Conservation (phyloP, 2,888 invertebrate species). For the Dryobotodes eremita region DNA sequence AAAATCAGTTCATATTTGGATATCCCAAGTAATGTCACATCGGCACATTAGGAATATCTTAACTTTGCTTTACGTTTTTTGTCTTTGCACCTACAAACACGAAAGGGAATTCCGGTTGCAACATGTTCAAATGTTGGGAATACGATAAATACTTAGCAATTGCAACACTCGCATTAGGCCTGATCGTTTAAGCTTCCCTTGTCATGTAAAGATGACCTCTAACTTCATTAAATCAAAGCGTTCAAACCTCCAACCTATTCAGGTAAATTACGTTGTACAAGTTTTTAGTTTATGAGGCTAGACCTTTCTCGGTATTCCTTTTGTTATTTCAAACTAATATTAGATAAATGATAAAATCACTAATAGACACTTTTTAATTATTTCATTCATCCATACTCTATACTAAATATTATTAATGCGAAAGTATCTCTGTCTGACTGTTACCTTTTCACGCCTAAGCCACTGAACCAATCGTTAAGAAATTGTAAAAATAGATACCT, state of each 20-base stretch:
- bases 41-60: background rate
- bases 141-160: slow-evolving; percentile 1
- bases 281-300: too few species aligned
- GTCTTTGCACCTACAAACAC: background rate
- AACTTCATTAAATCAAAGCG: background rate
- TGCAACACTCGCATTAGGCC: background rate
- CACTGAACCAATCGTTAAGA: too few species aligned
- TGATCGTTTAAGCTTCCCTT: background rate
- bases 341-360: background rate
- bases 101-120: background rate
- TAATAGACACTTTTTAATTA: background rate
- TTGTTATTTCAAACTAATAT: background rate
- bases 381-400: too few species aligned
- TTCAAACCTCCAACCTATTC: background rate
- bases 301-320: background rate
- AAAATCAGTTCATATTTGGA: background rate
- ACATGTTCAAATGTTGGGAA: slow-evolving; percentile 2
- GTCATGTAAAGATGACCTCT: background rate
- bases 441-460: too few species aligned
- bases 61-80: background rate
- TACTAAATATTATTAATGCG: too few species aligned
- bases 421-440: too few species aligned
- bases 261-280: background rate
- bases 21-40: background rate
- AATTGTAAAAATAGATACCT: too few species aligned